Evolutionary conservation across 2,113 vertebrate species (phyloP).

Genomic region (Genyomyrus donnyi): DNA sequence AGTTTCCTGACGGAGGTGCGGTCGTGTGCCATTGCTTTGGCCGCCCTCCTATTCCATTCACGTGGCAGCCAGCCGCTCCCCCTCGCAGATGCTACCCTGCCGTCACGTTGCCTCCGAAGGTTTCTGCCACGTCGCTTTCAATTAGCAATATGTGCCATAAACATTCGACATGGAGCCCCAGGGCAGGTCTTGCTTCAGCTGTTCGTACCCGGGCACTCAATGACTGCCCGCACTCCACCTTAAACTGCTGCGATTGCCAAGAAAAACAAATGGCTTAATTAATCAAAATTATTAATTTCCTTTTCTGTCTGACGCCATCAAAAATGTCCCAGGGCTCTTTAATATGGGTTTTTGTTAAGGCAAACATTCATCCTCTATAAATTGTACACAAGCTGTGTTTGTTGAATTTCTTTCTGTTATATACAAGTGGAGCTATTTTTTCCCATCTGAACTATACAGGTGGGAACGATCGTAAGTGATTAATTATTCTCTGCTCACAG

Average conservation of each 20-base stretch:
- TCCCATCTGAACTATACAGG: not conserved
- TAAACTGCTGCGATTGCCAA: conserved; percentile 1
- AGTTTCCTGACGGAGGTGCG: not conserved
- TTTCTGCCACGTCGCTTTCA: conserved; percentile 11
- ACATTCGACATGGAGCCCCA: not conserved
- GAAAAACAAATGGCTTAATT: conserved; percentile 7
- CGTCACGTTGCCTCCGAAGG: not conserved
- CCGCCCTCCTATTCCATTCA: conserved; percentile 1
- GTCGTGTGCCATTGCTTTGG: not conserved
- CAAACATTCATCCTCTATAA: not conserved
- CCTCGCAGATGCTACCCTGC: conserved; percentile 13
- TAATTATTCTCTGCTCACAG: not conserved
- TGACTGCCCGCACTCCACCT: not conserved
- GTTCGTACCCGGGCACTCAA: not conserved
- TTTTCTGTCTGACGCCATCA: not conserved
- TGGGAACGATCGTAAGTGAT: not conserved
- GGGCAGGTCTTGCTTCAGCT: not conserved
- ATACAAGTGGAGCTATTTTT: not conserved
- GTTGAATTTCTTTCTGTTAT: not conserved
- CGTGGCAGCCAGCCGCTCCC: not conserved
- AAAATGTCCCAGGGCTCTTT: not conserved
- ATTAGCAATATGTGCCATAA: not conserved
- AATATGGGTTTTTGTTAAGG: not conserved
- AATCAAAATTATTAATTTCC: conserved; percentile 7
- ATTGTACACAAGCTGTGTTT: not conserved